Conservation (phyloP, 2,888 invertebrate genomes). For the Dryobotodes eremita region DNA sequence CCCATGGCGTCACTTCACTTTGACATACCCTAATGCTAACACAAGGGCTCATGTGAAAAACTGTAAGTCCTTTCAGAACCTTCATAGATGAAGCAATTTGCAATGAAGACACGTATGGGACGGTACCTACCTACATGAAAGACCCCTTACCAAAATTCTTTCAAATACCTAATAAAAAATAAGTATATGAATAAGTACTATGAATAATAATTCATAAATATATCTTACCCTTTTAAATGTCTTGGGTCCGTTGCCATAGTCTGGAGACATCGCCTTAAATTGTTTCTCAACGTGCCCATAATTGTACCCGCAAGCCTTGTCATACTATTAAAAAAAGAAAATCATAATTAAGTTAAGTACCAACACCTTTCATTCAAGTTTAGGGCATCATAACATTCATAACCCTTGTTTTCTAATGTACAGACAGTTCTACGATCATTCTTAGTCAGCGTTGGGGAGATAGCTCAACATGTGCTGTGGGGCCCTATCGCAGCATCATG, state of each 20-base stretch:
- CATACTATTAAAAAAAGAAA: slow-evolving; percentile 26
- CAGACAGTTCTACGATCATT: neutral
- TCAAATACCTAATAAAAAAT: neutral
- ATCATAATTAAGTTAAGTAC: neutral
- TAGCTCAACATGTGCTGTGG: neutral
- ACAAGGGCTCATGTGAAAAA: neutral
- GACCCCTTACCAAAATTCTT: neutral
- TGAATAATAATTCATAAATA: neutral
- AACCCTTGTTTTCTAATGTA: neutral
- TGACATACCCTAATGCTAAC: neutral
- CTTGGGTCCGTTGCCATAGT: neutral
- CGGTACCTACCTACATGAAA: neutral
- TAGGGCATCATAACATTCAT: neutral
- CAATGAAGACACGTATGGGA: neutral
- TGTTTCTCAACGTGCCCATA: slow-evolving; percentile 18
- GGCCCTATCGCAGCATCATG: too few species aligned
- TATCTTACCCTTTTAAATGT: neutral
- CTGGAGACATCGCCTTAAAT: neutral
- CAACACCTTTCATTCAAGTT: neutral
- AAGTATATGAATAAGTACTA: neutral
- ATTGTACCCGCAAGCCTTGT: slow-evolving; percentile 31
- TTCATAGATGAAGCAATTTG: slow-evolving; percentile 1
- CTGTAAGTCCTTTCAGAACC: neutral
- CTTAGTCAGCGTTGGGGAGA: neutral
- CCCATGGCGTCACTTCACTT: slow-evolving; percentile 36